Evolutionary conservation across 2,888 invertebrate species (phyloP), one percentile per base, ranked within the genome.

Genomic region (Drosophila anceps): DNA sequence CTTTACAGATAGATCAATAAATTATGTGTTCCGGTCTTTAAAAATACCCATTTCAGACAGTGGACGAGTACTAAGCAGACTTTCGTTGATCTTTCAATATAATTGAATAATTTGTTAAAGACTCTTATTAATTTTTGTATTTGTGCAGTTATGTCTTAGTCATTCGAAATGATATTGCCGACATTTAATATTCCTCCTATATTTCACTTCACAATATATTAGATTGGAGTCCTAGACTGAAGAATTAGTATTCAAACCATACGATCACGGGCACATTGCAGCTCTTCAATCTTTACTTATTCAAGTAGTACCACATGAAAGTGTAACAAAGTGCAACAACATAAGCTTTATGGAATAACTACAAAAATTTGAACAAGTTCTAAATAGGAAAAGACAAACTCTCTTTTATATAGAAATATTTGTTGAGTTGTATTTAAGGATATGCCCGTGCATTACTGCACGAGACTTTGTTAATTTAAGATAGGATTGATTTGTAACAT

Each of bases 371-470:
- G 4, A 44, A 9, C 27, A n/a, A 48, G 18, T 13, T 33, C 43
- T n/a, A 43, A 18, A 35, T 35, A 44, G 12, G 0, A 58, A 55
- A 58, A 58, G 13, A 9, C 20, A 27, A 44, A 24, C 15, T 20
- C 18, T 33, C n/a, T 8, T n/a, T 33, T 58, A 65, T 50, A 41
- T 70, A 69, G 61, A 76, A 73, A 74, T 83, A 73, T 76, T 74
- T 80, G 50, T 81, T 73, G 83, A 62, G 67, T 73, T 84, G 51
- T 86, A 76, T 85, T 76, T 74, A 53, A 63, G 65, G 55, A 72
- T 60, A 62, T 31, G 68, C 58, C 69, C 62, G 39, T 58, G 57
- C 48, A 31, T 10, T 46, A 44, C 35, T 62, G 65, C 44, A 41
- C 44, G 58, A 43, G 13, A 8, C 18, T 15, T 51, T 61, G 73